Evolutionary conservation across 92 coral and sea anemone genomes (phyloP).

Genomic region (Paramuricea clavata): DNA sequence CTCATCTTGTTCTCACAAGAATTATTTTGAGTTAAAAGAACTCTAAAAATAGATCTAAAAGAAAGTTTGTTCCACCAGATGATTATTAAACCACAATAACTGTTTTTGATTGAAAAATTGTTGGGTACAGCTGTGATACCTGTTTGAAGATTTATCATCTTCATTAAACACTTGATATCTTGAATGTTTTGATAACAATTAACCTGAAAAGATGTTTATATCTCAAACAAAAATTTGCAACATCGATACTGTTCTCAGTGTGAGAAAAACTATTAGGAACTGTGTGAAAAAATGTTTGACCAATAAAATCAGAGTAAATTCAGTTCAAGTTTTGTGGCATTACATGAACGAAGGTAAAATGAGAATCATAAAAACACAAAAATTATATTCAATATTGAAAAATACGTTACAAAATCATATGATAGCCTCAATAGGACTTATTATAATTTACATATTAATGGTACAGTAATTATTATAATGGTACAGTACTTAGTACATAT

Average conservation of each 20-base stretch:
- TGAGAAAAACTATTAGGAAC: too few relatives aligned
- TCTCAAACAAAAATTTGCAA: not conserved
- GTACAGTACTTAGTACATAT: too few relatives aligned
- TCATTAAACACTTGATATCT: not conserved
- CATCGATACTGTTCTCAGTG: not conserved
- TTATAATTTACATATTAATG: too few relatives aligned
- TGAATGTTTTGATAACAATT: not conserved
- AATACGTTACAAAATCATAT: too few relatives aligned
- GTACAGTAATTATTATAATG: too few relatives aligned
- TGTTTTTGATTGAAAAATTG: not conserved
- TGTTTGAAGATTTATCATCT: not conserved
- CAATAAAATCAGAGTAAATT: too few relatives aligned
- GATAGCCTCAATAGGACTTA: too few relatives aligned
- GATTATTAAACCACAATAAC: not conserved
- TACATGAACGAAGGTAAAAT: too few relatives aligned
- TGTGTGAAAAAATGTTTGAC: not conserved
- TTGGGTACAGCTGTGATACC: too few relatives aligned
- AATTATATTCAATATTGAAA: too few relatives aligned
- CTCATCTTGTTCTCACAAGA: not conserved
- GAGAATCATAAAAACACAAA: too few relatives aligned
- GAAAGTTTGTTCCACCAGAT: slow-evolving; percentile 1
- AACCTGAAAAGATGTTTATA: not conserved
- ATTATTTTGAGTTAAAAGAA: not conserved
- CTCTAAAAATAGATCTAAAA: slow-evolving; percentile 30
- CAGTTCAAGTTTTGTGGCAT: not conserved